These are phyloP conservation scores for Urocolius indicus DNA, from an alignment of 2,113 vertebrate genomes.

Conservation along the genomic window DNA sequence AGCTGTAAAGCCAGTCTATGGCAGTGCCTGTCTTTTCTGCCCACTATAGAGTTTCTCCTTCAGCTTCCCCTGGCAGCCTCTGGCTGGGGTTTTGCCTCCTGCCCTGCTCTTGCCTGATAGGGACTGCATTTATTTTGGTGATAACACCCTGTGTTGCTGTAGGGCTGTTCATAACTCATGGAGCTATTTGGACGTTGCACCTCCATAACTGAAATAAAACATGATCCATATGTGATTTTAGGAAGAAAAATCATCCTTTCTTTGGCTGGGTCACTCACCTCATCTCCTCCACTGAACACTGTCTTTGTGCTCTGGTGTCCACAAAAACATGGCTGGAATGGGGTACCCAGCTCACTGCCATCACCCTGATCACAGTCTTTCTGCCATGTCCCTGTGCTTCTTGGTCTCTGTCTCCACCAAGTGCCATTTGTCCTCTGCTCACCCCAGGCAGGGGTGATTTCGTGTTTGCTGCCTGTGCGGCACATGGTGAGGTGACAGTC, in stretches of 20 bases:
- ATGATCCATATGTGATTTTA: background rate
- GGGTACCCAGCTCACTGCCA: background rate
- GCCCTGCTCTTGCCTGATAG: background rate
- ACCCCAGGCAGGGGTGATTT: background rate
- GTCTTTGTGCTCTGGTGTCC: background rate
- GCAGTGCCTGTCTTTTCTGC: background rate
- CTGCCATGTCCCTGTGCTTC: background rate
- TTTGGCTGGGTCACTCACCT: background rate
- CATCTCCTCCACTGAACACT: background rate
- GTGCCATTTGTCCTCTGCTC: background rate
- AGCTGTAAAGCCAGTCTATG: background rate
- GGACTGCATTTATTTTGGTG: background rate
- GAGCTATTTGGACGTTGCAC: background rate
- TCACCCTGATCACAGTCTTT: background rate
- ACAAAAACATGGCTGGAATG: rapidly evolving
- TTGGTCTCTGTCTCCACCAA: background rate
- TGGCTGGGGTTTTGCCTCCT: background rate
- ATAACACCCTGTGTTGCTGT: background rate
- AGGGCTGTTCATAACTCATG: background rate
- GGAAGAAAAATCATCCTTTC: background rate
- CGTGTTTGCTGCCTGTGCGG: background rate
- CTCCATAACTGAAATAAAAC: background rate
- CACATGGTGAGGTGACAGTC: rapidly evolving
- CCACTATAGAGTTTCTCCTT: rapidly evolving
- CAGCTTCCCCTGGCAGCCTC: background rate